Base-by-base conservation (phyloP, 2,113 vertebrate genomes). In the Pholis gunnellus region DNA sequence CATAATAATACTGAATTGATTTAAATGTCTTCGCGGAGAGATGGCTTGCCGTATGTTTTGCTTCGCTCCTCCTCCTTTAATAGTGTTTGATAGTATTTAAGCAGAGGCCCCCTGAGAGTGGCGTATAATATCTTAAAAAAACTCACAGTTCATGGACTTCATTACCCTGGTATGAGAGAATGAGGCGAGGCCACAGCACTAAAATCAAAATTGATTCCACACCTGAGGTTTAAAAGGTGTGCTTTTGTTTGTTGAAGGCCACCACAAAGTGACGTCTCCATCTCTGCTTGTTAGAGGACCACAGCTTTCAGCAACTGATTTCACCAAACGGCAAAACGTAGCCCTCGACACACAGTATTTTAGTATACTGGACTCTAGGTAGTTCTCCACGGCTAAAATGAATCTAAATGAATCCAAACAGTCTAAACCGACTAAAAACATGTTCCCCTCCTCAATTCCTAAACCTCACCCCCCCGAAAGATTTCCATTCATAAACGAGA, bases 1-100 rank as follows among this genome's bases (percentile, higher is more conserved):
- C 29, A 38, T 40, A 61, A 22, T 70, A 85, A 91, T 74, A 91
- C 84, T 90, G 66, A 88, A 82, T 0, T 20, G 61, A 76, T 56
- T 81, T 15, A 40, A 69, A 75, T 5, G 2, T 36, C 20, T 34
- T 69, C 18, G 57, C 34, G 25, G 29, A 13, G 60, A 44, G 29
- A 44, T 42, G 38, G 22, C 50, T 6, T 44, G n/a, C 1, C 18
- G 60, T 18, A 36, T 63, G 1, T 64, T 70, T 56, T 42, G 42
- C 72, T 70, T 59, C 38, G 73, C 25, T 65, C 2, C 52, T 5
- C 44, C 18, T 54, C 22, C 50, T 78, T 84, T 80, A 18, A 50
- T n/a, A 54, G 50, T 44, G n/a, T 54, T 71, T 66, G 31, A 76
- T 56, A 64, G 63, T 60, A 29, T 78, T 70, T 54, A 50, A 82